phyloP scores from a whole-genome alignment of 2,113 vertebrate species.

The Stigmatopora nigra region DNA sequence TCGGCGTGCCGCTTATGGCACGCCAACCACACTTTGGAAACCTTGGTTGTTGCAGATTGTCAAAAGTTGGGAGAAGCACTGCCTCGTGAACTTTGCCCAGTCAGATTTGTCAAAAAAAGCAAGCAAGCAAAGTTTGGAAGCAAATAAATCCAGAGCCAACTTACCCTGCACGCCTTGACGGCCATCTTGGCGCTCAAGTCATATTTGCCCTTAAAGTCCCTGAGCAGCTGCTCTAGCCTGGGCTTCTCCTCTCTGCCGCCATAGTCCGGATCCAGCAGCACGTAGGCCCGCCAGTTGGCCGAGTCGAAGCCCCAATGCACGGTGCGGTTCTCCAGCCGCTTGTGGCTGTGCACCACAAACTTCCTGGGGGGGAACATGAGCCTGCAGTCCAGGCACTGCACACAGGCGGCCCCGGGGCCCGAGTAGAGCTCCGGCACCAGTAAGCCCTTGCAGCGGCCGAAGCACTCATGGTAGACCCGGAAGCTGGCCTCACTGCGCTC shows the following conservation, averaged over 20 bases:
- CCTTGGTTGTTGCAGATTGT: not conserved
- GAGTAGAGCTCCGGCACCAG: constrained; percentile 91
- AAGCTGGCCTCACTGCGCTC: constrained; percentile 87
- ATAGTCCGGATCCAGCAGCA: constrained; percentile 94
- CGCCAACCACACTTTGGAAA: no score
- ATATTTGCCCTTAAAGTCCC: constrained; percentile 91
- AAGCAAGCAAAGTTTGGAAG: constrained; percentile 1
- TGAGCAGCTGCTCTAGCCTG: constrained; percentile 80
- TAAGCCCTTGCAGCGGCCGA: constrained; percentile 92
- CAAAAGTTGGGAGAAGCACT: not conserved
- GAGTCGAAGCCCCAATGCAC: constrained; percentile 99
- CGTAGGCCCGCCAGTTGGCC: constrained; percentile 94
- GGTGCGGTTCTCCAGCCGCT: constrained; percentile 92
- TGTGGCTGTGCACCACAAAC: constrained; percentile 97
- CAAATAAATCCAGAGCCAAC: constrained; percentile 42
- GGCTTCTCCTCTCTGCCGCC: constrained; percentile 84
- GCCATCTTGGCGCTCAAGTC: constrained; percentile 83
- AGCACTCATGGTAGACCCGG: constrained; percentile 95
- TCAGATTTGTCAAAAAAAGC: no score
- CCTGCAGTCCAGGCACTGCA: constrained; percentile 96
- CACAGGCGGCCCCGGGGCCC: constrained; percentile 83
- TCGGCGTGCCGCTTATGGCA: no score
- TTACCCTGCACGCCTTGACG: constrained; percentile 84
- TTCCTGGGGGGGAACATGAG: constrained; percentile 93
- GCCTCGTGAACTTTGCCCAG: not conserved